Evolutionary conservation across 2,797 vertebrate genomes (phyloP).

Genomic region (Hirundo rustica): DNA sequence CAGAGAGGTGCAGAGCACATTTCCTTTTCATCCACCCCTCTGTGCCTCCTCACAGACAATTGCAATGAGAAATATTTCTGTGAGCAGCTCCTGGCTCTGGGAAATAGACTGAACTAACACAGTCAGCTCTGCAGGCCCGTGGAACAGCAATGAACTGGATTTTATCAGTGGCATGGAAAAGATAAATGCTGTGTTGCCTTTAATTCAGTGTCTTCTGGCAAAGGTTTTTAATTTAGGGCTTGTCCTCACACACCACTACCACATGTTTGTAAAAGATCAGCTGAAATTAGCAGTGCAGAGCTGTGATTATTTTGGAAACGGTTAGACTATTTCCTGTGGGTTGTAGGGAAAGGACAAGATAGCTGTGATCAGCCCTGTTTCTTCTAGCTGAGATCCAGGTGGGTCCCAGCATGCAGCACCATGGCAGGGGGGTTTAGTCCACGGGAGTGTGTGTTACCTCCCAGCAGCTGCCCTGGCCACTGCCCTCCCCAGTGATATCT

Average conservation of each 20-base stretch:
- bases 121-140: rapidly evolving
- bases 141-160: background rate
- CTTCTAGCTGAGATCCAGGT: background rate
- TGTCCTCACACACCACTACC: background rate
- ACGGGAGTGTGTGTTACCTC: background rate
- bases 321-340: background rate
- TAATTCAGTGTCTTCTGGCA: background rate
- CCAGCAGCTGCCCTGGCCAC: background rate
- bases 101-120: background rate
- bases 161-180: background rate
- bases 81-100: background rate
- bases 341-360: background rate
- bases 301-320: background rate
- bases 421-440: background rate
- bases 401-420: background rate
- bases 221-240: background rate
- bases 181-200: background rate
- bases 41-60: background rate
- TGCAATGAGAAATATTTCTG: background rate
- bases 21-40: background rate
- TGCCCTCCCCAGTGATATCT: background rate
- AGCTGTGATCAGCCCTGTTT: background rate
- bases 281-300: background rate
- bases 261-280: background rate
- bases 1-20: background rate